Evolutionary conservation across 1,140 invertebrate species (phyloP), one percentile per base, ranked within the genome.

Genomic region (Drosophila ficusphila): DNA sequence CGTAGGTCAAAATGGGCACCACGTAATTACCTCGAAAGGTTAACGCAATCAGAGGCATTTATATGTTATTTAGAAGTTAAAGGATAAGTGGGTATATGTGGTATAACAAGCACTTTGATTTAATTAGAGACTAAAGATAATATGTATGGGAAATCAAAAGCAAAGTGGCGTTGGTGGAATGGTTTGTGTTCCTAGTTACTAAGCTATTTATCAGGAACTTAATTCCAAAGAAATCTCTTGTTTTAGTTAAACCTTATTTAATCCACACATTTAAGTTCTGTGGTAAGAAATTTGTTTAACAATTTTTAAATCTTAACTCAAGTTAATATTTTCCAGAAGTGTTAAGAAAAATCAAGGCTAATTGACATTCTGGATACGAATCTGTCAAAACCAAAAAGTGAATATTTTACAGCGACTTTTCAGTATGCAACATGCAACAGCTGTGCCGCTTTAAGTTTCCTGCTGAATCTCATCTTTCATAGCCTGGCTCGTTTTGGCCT

Each of bases 11-110:
- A 41, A 7, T 1, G 14, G 25, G 6, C 31, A 12, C 8, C 7
- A 5, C n/a, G 42, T 38, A 69, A 69, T 68, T 68, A 33, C 48
- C 38, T 25, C 18, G 8, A 65, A 67, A 68, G 65, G 65, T 68
- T 54, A 69, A 36, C 11, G 23, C 25, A 38, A 31, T 29, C 48
- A 53, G 4, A 31, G 19, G 12, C 39, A 65, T 44, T 64, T 41
- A 49, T 65, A 16, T 39, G 23, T 19, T 29, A 27, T 23, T 65
- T 34, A 4, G 21, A 2, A n/a, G 19, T 21, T 14, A 19, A 23
- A 23, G 18, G 18, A 60, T 27, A 44, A 19, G 9, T n/a, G 6
- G 56, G 19, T 4, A 9, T 39, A n/a, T 9, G 19, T n/a, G 7
- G 25, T 8, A 19, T 27, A 60, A 38, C 46, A 12, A 14, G 14